These are phyloP conservation scores for Meandrina meandrites DNA, from an alignment of 92 coral and sea anemone genomes.

Conservation along the genomic window DNA sequence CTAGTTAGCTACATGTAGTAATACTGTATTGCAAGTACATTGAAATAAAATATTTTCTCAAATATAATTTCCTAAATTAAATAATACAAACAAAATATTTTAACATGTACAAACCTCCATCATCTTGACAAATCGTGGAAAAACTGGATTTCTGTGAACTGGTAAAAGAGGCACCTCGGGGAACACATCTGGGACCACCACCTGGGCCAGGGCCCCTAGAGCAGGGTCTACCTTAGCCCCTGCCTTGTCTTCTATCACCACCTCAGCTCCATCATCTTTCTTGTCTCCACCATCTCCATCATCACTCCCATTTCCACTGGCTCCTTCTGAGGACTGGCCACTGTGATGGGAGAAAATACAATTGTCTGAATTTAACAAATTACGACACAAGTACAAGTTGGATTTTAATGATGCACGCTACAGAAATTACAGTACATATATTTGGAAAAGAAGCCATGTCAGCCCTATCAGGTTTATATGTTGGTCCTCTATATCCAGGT, in stretches of 20 bases:
- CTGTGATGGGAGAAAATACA: neutral
- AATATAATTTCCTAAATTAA: no score
- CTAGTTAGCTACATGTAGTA: no score
- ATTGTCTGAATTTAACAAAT: no score
- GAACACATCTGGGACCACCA: conserved; percentile 92
- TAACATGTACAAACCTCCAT: conserved; percentile 76
- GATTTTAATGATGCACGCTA: no score
- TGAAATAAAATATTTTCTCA: no score
- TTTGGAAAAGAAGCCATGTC: no score
- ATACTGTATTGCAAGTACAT: no score
- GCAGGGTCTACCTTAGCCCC: conserved; percentile 73
- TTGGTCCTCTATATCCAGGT: no score
- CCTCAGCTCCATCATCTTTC: conserved; percentile 74
- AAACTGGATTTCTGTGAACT: conserved; percentile 96
- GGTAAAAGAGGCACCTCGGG: conserved; percentile 95
- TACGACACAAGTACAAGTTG: no score
- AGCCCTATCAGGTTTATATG: no score
- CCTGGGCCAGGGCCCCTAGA: conserved; percentile 83
- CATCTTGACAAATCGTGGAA: conserved; percentile 99
- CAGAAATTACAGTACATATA: no score
- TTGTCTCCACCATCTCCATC: conserved; percentile 72
- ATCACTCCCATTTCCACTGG: conserved; percentile 66
- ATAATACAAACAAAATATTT: neutral
- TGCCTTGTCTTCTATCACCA: conserved; percentile 88
- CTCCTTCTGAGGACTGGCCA: conserved; percentile 36